phyloP scores from a whole-genome alignment of 2,113 vertebrate species.

The Mola mola region DNA sequence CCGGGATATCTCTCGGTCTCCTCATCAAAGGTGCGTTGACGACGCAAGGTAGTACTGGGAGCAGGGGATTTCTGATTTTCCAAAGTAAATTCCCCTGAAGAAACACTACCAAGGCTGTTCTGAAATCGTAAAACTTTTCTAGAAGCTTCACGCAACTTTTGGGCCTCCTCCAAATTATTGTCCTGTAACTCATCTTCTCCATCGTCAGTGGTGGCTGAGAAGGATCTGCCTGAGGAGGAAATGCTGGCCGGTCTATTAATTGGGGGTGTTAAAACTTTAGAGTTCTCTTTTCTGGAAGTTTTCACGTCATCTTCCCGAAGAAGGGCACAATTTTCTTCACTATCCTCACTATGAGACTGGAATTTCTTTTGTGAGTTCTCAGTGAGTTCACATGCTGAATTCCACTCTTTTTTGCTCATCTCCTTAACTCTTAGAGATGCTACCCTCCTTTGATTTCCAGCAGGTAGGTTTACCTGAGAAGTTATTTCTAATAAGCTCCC shows the following conservation, averaged over 20 bases:
- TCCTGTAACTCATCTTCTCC: constrained; percentile 63
- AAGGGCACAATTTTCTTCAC: background rate
- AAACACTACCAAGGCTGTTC: constrained; percentile 68
- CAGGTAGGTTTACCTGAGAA: constrained; percentile 28
- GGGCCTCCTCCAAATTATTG: constrained; percentile 73
- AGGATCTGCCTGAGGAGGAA: constrained; percentile 14
- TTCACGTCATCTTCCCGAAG: constrained; percentile 18
- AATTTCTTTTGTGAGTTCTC: constrained; percentile 1
- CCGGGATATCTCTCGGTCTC: constrained; percentile 41
- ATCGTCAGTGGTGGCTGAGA: constrained; percentile 20
- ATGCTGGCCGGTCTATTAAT: constrained; percentile 7
- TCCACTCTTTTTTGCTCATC: constrained; percentile 61
- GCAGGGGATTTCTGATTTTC: constrained; percentile 64
- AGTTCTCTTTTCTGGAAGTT: constrained; percentile 18
- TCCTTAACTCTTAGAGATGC: constrained; percentile 3
- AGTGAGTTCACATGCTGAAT: constrained; percentile 49
- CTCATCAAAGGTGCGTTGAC: constrained; percentile 63
- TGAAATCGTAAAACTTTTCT: constrained; percentile 76
- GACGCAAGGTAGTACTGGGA: constrained; percentile 4
- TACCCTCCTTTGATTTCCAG: background rate
- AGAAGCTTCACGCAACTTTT: constrained; percentile 78
- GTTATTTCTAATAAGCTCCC: constrained; percentile 65
- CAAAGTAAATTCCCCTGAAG: constrained; percentile 64
- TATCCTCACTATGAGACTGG: constrained; percentile 1
- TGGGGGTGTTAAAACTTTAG: background rate